Evolutionary conservation across 2,888 invertebrate genomes (phyloP).

Genomic region (Drosophila rellima): DNA sequence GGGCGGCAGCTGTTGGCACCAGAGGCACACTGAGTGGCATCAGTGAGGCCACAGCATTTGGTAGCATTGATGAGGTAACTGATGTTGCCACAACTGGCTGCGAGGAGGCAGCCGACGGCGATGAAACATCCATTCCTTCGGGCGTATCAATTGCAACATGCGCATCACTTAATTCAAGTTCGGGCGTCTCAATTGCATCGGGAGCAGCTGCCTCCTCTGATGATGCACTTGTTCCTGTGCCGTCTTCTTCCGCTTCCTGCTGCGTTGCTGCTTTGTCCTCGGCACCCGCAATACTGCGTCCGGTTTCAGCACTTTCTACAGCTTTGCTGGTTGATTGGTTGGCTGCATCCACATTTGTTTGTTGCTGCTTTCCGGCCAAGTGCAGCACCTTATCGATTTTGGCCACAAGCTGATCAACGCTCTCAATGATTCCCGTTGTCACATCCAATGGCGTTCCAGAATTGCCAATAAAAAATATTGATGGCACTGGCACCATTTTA

Average conservation of each 20-base stretch:
- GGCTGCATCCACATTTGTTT: background rate
- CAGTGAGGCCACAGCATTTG: constrained; percentile 20
- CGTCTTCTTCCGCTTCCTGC: background rate
- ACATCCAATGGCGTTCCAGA: constrained; percentile 93
- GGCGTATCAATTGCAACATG: background rate
- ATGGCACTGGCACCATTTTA: constrained; percentile 92
- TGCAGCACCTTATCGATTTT: constrained; percentile 89
- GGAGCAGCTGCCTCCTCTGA: constrained; percentile 1
- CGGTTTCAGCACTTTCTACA: background rate
- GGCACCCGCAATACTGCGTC: constrained; percentile 58
- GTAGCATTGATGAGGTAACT: constrained; percentile 16
- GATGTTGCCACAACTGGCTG: constrained; percentile 10
- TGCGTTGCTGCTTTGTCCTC: constrained; percentile 5
- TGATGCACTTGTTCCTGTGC: background rate
- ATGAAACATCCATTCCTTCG: background rate
- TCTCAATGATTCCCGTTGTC: constrained; percentile 88
- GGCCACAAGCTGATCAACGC: constrained; percentile 87
- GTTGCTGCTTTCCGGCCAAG: constrained; percentile 50
- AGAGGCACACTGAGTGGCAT: constrained; percentile 19
- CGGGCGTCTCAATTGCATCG: background rate
- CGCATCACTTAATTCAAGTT: background rate
- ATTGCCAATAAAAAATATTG: constrained; percentile 94
- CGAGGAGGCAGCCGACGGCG: constrained; percentile 7
- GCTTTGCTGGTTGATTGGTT: constrained; percentile 10
- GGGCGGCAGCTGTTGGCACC: background rate